A percentile compares a stretch with the other conserved stretches of the same genome.
These are phyloP conservation scores for Ptilorrhoa leucosticta DNA, from an alignment of 2,113 vertebrate genomes.

Conservation along the genomic window DNA sequence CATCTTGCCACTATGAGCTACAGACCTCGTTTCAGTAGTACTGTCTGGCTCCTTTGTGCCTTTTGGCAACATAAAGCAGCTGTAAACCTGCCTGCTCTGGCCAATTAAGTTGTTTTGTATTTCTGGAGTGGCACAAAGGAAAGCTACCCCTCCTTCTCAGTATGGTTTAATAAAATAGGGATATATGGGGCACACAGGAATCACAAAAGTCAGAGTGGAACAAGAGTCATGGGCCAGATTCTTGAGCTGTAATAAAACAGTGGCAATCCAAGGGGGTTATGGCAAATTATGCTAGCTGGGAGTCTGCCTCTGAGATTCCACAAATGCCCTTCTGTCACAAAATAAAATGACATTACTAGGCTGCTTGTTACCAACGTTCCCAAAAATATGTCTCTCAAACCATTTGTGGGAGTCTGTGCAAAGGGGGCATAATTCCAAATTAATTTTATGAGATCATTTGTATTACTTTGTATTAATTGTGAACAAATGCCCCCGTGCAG, in stretches of 20 bases:
- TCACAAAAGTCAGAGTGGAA: background rate
- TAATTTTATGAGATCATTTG: background rate
- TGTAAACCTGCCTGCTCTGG: constrained; percentile 26
- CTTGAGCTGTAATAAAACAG: background rate
- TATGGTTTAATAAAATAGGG: background rate
- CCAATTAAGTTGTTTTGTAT: constrained; percentile 27
- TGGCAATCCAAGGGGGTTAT: background rate
- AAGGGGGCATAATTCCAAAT: background rate
- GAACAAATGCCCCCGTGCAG: background rate
- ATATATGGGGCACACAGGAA: constrained; percentile 8
- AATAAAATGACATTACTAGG: background rate
- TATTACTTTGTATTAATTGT: background rate
- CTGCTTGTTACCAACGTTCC: background rate
- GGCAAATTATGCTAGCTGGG: background rate
- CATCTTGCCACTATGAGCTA: background rate
- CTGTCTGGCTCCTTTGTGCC: background rate
- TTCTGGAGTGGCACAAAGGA: constrained; percentile 5
- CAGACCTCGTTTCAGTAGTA: background rate
- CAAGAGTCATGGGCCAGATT: background rate
- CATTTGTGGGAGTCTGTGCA: background rate
- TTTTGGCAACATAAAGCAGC: background rate
- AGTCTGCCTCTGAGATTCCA: background rate
- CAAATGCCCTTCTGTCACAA: background rate
- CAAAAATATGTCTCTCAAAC: background rate
- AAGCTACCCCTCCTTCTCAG: background rate